Percentiles rank a stretch among this genome's conserved stretches.
phyloP scores from a whole-genome alignment of 2,113 vertebrate species.

The Ictalurus furcatus region DNA sequence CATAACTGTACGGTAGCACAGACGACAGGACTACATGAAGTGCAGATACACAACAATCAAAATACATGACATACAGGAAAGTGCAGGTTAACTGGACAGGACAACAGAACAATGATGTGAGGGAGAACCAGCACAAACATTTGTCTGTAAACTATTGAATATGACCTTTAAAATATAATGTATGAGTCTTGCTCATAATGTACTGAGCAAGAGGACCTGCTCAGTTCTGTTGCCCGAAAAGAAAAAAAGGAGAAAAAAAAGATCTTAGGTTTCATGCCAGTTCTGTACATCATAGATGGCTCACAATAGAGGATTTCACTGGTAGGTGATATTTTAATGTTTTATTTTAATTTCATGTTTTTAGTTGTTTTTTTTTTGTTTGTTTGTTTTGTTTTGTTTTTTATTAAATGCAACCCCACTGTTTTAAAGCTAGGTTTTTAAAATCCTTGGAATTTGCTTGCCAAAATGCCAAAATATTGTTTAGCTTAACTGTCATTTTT shows the following conservation, averaged over 20 bases:
- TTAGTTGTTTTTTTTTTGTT: slow-evolving; percentile 74
- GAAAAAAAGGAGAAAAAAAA: slow-evolving; percentile 39
- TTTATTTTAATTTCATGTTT: slow-evolving; percentile 70
- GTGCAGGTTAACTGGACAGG: neutral
- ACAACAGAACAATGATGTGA: neutral
- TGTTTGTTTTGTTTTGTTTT: slow-evolving; percentile 78
- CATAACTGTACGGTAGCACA: too few species aligned
- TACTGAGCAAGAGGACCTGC: slow-evolving; percentile 74
- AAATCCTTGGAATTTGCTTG: slow-evolving; percentile 67
- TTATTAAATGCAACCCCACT: slow-evolving; percentile 78
- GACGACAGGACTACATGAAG: too few species aligned
- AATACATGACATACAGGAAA: neutral
- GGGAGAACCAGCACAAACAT: neutral
- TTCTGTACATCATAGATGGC: slow-evolving; percentile 93
- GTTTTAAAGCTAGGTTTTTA: slow-evolving; percentile 65
- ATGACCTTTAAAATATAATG: neutral
- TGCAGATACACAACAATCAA: neutral
- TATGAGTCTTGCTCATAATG: too few species aligned
- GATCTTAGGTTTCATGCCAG: slow-evolving; percentile 90
- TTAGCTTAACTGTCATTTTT: slow-evolving; percentile 69
- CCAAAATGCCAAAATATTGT: slow-evolving; percentile 77
- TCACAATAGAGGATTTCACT: slow-evolving; percentile 83
- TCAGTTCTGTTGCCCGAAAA: slow-evolving; percentile 78
- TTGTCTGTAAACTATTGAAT: neutral
- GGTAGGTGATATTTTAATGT: slow-evolving; percentile 85